Evolutionary conservation across 2,113 vertebrate species (phyloP).

Genomic region (Crotalus viridis): DNA sequence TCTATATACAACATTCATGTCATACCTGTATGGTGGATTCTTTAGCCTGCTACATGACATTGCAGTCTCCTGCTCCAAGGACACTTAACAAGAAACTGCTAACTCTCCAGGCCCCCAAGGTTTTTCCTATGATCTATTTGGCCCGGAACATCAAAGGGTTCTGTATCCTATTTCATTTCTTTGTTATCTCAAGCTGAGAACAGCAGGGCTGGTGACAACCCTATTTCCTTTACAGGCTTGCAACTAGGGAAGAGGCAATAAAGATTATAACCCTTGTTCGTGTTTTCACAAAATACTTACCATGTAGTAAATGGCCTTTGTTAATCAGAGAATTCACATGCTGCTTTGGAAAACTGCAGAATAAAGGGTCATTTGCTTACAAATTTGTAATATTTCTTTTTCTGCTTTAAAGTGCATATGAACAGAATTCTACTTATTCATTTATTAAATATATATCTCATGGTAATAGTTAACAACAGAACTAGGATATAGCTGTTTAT

Average conservation of each 20-base stretch:
- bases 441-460: neutral
- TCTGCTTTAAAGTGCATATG: neutral
- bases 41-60: neutral
- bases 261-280: constrained; percentile 32
- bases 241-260: constrained; percentile 26
- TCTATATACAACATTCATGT: neutral
- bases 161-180: constrained; percentile 17
- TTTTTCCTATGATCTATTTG: constrained; percentile 25
- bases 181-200: constrained; percentile 35
- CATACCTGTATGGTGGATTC: neutral
- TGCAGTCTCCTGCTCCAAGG: neutral
- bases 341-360: constrained; percentile 19
- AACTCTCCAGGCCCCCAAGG: constrained; percentile 15
- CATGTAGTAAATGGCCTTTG: constrained; percentile 17
- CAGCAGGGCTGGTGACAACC: constrained; percentile 35
- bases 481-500: neutral
- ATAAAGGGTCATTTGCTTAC: constrained; percentile 17
- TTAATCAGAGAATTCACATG: constrained; percentile 19
- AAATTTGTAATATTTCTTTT: constrained; percentile 4
- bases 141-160: constrained; percentile 15
- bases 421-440: neutral
- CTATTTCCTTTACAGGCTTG: constrained; percentile 33
- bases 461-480: neutral
- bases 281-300: constrained; percentile 33
- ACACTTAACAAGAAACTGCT: constrained; percentile 11